Evolutionary conservation across 2,113 vertebrate genomes (phyloP), one percentile per base, ranked within the genome.

Genomic region (Sorex araneus): DNA sequence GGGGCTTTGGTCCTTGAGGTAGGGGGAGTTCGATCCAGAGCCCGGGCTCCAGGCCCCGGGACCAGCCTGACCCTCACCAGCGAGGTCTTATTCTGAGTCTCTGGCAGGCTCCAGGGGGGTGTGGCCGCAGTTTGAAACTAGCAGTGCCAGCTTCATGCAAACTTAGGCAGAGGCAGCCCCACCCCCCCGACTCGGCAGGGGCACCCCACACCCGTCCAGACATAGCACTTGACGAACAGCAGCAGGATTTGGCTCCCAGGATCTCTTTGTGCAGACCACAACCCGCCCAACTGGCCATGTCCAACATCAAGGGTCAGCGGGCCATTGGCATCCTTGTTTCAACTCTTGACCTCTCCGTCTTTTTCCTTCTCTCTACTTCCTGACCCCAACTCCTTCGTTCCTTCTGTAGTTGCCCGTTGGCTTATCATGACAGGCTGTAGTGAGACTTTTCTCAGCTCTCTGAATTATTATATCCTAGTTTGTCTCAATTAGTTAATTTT

Each of bases 111-210:
- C 70, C 28, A 12, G 43, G n/a, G 89, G 27, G 43, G 2, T 93
- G 89, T 84, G 43, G 50, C 80, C 67, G 57, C 57, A 50, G 92
- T 19, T 79, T 83, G 23, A 83, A 71, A 79, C 86, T 27, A 12
- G 45, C 15, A 70, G 40, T 40, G 40, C 64, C 30, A 32, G 12
- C 18, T 43, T 43, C 32, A 25, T 57, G 21, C 30, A 71, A 60
- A 32, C 18, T 81, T 28, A 67, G 67, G 75, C 23, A 27, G 47
- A 79, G 50, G 3, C 57, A 60, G 57, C 57, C 64, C 43, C n/a
- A 36, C 19, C 11, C 54, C 23, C 87, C 25, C 27, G n/a, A n/a
- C n/a, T n/a, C n/a, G 83, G 23, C 21, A 60, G 67, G 60, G 67
- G n/a, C 19, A 36, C 1, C 69, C 7, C 28, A 2, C 9, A 25